Evolutionary conservation across 2,888 invertebrate genomes (phyloP).

Genomic region (Agrochola macilenta): DNA sequence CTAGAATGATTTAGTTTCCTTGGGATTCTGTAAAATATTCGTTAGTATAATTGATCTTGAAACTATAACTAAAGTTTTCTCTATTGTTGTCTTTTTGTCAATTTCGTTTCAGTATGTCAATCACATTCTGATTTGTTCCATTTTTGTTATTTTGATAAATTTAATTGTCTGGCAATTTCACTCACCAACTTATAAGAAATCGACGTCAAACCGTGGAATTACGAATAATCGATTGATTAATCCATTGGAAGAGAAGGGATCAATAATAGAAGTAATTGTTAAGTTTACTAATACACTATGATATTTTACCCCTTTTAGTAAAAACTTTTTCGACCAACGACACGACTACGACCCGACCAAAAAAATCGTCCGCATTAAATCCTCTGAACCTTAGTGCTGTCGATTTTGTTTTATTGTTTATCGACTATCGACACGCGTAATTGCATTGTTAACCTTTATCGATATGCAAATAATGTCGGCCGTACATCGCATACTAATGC

Average conservation of each 20-base stretch:
- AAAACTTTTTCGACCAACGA: conserved; percentile 9
- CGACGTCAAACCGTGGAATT: no score
- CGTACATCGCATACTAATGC: conserved; percentile 58
- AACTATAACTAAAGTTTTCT: no score
- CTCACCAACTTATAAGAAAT: neutral
- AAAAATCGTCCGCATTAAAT: conserved; percentile 50
- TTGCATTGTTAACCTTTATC: conserved; percentile 79
- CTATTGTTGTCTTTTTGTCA: neutral
- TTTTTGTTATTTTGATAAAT: neutral
- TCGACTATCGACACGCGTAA: conserved; percentile 74
- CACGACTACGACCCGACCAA: conserved; percentile 35
- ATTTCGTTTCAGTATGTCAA: neutral
- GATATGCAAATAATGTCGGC: conserved; percentile 72
- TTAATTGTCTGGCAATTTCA: neutral
- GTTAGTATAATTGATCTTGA: no score
- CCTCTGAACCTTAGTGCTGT: conserved; percentile 53
- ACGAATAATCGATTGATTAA: no score
- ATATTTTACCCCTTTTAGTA: no score
- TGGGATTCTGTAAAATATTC: neutral
- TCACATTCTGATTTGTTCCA: neutral
- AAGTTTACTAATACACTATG: no score
- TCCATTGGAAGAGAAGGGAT: no score
- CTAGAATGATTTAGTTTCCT: neutral
- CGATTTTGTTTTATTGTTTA: conserved; percentile 74
- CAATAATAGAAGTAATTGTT: no score